Evolutionary conservation across 1,140 invertebrate species (phyloP).

Genomic region (Pseudachorutes palmiensis): DNA sequence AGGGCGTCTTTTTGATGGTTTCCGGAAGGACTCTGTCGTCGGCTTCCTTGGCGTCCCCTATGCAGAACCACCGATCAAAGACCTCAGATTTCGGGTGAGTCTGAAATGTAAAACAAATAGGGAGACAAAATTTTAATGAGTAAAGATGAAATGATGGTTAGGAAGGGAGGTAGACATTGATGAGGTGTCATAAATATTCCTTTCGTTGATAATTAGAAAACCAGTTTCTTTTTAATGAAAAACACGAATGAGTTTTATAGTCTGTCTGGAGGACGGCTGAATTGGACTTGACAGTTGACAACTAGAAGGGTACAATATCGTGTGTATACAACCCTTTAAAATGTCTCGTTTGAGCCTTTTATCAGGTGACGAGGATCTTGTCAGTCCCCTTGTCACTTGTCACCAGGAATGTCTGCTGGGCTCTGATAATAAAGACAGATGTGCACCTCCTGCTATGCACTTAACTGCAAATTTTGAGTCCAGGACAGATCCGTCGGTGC

Average conservation of each 20-base stretch:
- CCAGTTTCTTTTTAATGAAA: background rate
- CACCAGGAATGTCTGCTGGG: no score
- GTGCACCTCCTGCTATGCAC: no score
- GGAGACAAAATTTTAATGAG: background rate
- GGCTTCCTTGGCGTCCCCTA: conserved; percentile 51
- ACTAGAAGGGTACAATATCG: background rate
- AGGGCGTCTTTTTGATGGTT: background rate
- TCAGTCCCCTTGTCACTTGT: background rate
- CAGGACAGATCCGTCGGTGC: no score
- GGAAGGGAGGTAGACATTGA: no score
- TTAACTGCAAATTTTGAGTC: no score
- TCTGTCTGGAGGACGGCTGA: background rate
- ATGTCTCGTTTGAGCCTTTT: background rate
- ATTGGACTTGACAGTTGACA: background rate
- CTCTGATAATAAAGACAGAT: no score
- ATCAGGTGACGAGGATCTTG: background rate
- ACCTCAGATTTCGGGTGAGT: conserved; percentile 47
- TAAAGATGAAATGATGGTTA: no score
- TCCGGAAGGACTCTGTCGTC: conserved; percentile 8
- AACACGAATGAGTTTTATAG: background rate
- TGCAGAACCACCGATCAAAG: conserved; percentile 51
- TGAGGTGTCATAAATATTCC: background rate
- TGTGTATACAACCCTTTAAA: background rate
- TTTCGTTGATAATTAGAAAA: background rate
- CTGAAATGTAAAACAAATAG: background rate